Base-by-base conservation (phyloP, 2,888 invertebrate genomes). In the Tuberolachnus salignus region DNA sequence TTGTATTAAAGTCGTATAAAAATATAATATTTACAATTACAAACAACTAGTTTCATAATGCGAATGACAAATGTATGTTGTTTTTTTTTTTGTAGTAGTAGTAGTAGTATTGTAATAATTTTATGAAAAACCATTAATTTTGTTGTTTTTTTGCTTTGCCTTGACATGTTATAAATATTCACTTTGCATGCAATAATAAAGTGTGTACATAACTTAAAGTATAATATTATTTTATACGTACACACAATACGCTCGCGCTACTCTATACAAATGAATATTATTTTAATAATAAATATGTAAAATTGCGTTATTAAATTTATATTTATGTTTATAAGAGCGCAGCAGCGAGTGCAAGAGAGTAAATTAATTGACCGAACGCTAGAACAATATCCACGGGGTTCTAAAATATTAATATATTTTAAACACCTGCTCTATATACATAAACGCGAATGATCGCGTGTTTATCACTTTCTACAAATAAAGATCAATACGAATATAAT, bases 101-200 rank as follows among this genome's bases (percentile, higher is more conserved):
- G n/a, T 6, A 34, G 34, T 34, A 34, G 34, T 34, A 34, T 34
- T 23, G 21, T 16, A 23, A 49, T 49, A 26, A 23, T 66, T 66
- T 19, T 49, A 11, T 10, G 21, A 64, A 66, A 66, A 46, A 21
- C 23, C 23, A 11, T 49, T 66, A 21, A 14, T 66, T n/a, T 46
- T 23, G 44, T 66, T 46, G n/a, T n/a, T 34, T 34, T 34, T 34
- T 34, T 34, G 6, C 6, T 34, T 53, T 69, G 9, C 34, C 53
- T 69, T 69, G 69, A 69, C 53, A 53, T 69, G 34, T 34, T 34
- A 53, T 53, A 67, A 69, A 69, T 69, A 69, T 69, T 69, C 53
- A 53, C 69, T 69, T 69, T 53, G 53, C 69, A 53, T 69, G 69
- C 69, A 42, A 69, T 42, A n/a, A 34, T 42, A n/a, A 34, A 53